Evolutionary conservation across 2,113 vertebrate genomes (phyloP).

Genomic region (Ivindomyrus marchei): DNA sequence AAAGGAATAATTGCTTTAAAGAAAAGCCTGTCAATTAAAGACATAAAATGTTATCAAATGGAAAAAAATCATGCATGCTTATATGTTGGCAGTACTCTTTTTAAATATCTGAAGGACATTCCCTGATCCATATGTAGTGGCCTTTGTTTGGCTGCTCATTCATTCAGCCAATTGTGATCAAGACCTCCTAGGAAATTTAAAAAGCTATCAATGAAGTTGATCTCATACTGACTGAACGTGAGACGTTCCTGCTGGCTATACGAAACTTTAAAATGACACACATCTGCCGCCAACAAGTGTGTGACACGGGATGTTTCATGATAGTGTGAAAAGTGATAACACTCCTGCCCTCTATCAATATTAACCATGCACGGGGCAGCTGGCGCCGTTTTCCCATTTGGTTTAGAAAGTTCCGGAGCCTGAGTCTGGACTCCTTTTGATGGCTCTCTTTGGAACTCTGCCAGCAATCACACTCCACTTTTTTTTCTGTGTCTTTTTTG

Average conservation of each 20-base stretch:
- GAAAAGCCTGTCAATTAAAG: neutral
- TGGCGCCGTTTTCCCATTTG: conserved; percentile 20
- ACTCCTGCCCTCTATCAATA: conserved; percentile 20
- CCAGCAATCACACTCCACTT: neutral
- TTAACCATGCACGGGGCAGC: conserved; percentile 13
- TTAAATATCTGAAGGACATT: neutral
- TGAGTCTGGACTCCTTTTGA: neutral
- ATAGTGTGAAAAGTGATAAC: neutral
- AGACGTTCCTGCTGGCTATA: neutral
- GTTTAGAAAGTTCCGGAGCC: conserved; percentile 6
- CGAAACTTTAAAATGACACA: neutral
- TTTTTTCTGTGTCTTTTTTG: neutral
- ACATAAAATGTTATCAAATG: neutral
- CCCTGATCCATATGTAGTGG: neutral
- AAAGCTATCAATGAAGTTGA: neutral
- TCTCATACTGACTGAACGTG: neutral
- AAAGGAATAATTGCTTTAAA: neutral
- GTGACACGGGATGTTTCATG: neutral
- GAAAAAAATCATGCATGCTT: neutral
- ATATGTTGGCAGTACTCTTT: neutral
- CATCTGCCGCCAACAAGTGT: neutral
- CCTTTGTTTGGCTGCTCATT: neutral
- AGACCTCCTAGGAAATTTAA: neutral
- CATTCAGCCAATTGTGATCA: neutral
- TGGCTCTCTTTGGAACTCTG: neutral